Percentiles rank a stretch among this genome's conserved stretches.
Evolutionary conservation across 1,140 invertebrate genomes (phyloP).

Genomic region (Drosophila tristis): DNA sequence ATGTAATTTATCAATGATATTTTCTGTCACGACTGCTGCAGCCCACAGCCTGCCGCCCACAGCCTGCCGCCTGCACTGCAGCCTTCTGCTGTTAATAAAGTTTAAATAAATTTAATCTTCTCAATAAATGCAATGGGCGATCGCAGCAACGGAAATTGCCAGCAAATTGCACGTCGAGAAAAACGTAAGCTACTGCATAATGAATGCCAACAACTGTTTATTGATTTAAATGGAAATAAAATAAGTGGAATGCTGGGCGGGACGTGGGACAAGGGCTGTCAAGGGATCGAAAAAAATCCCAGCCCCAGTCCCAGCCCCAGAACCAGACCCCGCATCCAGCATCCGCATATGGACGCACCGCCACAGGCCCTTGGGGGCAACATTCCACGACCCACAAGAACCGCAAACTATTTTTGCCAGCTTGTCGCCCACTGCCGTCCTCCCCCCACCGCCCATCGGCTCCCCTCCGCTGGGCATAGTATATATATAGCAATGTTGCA

Average conservation of each 20-base stretch:
- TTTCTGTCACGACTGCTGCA: conserved; percentile 26
- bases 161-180: conserved; percentile 60
- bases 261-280: too few relatives aligned
- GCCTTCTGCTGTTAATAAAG: conserved; percentile 60
- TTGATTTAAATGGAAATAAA: conserved; percentile 59
- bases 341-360: conserved; percentile 10
- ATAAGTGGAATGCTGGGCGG: conserved; percentile 13
- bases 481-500: background rate
- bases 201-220: conserved; percentile 53
- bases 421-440: conserved; percentile 4
- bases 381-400: background rate
- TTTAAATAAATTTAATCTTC: conserved; percentile 78
- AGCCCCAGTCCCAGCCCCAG: background rate
- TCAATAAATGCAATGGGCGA: conserved; percentile 59
- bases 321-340: conserved; percentile 13
- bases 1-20: conserved; percentile 52
- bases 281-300: background rate
- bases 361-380: too few relatives aligned
- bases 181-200: conserved; percentile 59
- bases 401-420: conserved; percentile 18
- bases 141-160: conserved; percentile 60
- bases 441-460: background rate
- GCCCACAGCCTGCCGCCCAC: background rate
- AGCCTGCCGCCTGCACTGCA: background rate
- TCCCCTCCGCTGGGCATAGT: background rate